Evolutionary conservation across 2,888 invertebrate species (phyloP), one percentile per base, ranked within the genome.

Genomic region (Lamellibrachia columna): DNA sequence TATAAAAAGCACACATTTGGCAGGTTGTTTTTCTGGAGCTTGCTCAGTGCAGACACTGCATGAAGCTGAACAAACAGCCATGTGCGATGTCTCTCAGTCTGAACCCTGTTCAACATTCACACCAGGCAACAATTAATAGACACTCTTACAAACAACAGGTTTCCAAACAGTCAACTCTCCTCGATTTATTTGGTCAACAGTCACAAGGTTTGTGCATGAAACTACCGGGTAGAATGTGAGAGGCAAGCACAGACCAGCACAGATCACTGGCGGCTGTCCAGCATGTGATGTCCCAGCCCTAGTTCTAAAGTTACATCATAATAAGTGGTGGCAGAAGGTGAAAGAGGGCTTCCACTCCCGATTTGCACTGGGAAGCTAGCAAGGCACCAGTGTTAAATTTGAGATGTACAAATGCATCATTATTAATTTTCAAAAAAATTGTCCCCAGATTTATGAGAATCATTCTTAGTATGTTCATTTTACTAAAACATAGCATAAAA

Each of bases 1-100:
- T 75, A 75, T 75, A 75, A 75, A 75, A 75, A 75, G n/a, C 75
- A 75, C 55, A 75, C 75, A 75, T 75, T 22, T 75, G 75, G n/a
- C 75, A 75, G 75, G 75, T 75, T 75, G 75, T 75, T 75, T 75
- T 75, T 75, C 22, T 75, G n/a, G 58, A 75, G 75, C 75, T 75
- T 75, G 75, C 75, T 15, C 0, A 3, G 75, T 15, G 22, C 75
- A 75, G 75, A 75, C 75, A 75, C 22, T n/a, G 3, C n/a, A n/a
- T 75, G 22, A 75, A 75, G 75, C n/a, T 75, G 75, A 75, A 75
- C 75, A 75, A 75, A 75, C 75, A 75, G 75, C 15, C 75, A 75
- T 75, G 22, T 75, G 75, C 11, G 15, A 75, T 22, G 75, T 75
- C 15, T 75, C 75, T 75, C 22, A n/a, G 75, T n/a, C n/a, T 75